Evolutionary conservation across 35 echinoderm and acorn worm genomes (phyloP).

Genomic region (Patiria miniata): DNA sequence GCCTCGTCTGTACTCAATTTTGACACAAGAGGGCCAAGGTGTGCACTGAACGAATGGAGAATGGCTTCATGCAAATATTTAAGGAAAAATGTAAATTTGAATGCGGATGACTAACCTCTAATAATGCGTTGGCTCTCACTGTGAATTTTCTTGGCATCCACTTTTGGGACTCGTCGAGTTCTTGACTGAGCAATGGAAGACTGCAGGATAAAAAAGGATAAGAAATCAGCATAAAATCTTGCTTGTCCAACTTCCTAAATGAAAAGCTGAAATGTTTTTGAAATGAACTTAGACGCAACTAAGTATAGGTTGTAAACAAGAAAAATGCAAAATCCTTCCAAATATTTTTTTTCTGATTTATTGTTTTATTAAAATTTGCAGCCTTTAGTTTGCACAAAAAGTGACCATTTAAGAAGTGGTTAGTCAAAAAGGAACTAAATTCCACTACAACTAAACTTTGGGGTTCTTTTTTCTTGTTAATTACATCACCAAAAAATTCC

Average conservation of each 20-base stretch:
- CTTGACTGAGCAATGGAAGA: constrained; percentile 27
- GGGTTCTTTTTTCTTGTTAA: too few species aligned
- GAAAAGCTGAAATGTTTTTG: not conserved
- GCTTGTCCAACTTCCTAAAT: not conserved
- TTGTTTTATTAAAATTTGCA: not conserved
- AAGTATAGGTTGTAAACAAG: too few species aligned
- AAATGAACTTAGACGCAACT: too few species aligned
- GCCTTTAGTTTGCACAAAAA: not conserved
- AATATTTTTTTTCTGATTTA: not conserved
- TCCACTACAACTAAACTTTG: too few species aligned
- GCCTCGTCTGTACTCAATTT: not conserved
- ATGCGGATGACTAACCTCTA: constrained; percentile 66
- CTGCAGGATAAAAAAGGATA: constrained; percentile 4
- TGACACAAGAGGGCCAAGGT: not conserved
- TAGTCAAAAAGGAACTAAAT: too few species aligned
- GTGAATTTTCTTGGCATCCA: constrained; percentile 81
- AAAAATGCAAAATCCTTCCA: too few species aligned
- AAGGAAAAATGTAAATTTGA: not conserved
- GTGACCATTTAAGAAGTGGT: too few species aligned
- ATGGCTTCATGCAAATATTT: not conserved
- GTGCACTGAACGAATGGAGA: too few species aligned
- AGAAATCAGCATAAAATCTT: not conserved
- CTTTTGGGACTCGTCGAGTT: constrained; percentile 45
- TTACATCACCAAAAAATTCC: too few species aligned
- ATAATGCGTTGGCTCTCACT: constrained; percentile 94